phyloP scores from a whole-genome alignment of 2,888 invertebrate genomes.

The Masnerella sp. region DNA sequence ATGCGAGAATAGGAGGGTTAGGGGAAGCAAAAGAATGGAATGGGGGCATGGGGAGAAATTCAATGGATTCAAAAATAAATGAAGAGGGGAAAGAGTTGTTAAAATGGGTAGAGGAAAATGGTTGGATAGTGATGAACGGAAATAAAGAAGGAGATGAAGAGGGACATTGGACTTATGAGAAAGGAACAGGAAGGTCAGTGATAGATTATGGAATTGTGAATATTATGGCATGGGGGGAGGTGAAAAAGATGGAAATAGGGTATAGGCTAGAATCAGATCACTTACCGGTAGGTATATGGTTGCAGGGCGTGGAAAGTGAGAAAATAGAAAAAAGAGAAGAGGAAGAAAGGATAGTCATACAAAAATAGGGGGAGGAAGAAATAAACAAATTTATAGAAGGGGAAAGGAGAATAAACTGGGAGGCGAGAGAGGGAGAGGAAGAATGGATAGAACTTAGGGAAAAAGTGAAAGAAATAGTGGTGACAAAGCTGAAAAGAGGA shows the following conservation, averaged over 20 bases:
- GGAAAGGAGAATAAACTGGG: too few species aligned
- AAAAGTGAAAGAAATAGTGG: too few species aligned
- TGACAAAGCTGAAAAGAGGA: too few species aligned
- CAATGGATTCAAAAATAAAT: constrained; percentile 2
- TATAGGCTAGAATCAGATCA: constrained; percentile 13
- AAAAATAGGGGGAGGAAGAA: too few species aligned
- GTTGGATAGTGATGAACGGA: constrained; percentile 6
- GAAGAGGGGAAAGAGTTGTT: not conserved
- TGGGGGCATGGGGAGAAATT: not conserved
- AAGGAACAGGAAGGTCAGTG: not conserved
- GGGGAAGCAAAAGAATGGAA: not conserved
- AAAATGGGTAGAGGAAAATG: not conserved
- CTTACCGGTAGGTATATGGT: not conserved
- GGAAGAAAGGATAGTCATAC: too few species aligned
- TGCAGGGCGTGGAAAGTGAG: not conserved
- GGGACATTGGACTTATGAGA: constrained; percentile 7
- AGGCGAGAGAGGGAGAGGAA: too few species aligned
- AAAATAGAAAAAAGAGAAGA: constrained; percentile 3
- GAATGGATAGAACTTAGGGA: too few species aligned
- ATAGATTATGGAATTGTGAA: constrained; percentile 18
- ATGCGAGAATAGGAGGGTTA: constrained; percentile 2
- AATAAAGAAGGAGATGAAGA: not conserved
- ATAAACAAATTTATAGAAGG: too few species aligned
- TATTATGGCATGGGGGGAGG: not conserved
- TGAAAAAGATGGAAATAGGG: constrained; percentile 8